These are phyloP conservation scores for Bombus pascuorum DNA, from an alignment of 1,140 invertebrate species.

Conservation along the genomic window DNA sequence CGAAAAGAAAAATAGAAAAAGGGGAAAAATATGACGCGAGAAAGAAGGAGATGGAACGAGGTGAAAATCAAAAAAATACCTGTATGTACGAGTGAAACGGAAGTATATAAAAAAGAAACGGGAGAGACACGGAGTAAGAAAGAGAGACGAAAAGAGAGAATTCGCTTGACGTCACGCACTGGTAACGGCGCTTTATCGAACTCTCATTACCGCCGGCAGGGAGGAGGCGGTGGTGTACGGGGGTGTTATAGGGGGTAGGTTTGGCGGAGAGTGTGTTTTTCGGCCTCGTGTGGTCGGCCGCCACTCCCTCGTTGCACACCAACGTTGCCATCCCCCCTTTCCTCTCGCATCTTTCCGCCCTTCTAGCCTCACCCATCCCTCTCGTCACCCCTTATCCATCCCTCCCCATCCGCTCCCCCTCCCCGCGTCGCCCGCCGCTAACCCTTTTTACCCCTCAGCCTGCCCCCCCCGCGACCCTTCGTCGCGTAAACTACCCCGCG, in stretches of 20 bases:
- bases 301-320: conserved; percentile 75
- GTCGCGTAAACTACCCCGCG: conserved; percentile 60
- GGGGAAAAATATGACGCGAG: conserved; percentile 7
- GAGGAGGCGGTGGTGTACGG: conserved; percentile 45
- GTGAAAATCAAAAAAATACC: not conserved
- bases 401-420: conserved; percentile 15
- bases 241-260: conserved; percentile 59
- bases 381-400: not conserved
- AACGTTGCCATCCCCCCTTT: conserved; percentile 46
- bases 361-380: conserved; percentile 44
- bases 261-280: conserved; percentile 80
- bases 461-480: conserved; percentile 42
- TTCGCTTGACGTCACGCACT: conserved; percentile 79
- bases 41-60: conserved; percentile 4
- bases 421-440: not conserved
- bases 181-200: conserved; percentile 82
- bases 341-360: conserved; percentile 50
- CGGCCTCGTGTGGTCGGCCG: conserved; percentile 80
- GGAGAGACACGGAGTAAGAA: not conserved
- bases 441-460: conserved; percentile 13
- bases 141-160: conserved; percentile 45
- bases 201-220: conserved; percentile 79
- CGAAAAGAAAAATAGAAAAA: not conserved
- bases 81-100: conserved; percentile 6
- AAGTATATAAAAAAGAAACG: conserved; percentile 8